Evolutionary conservation across 2,113 vertebrate genomes (phyloP).

Genomic region (Oreocharis arfaki): DNA sequence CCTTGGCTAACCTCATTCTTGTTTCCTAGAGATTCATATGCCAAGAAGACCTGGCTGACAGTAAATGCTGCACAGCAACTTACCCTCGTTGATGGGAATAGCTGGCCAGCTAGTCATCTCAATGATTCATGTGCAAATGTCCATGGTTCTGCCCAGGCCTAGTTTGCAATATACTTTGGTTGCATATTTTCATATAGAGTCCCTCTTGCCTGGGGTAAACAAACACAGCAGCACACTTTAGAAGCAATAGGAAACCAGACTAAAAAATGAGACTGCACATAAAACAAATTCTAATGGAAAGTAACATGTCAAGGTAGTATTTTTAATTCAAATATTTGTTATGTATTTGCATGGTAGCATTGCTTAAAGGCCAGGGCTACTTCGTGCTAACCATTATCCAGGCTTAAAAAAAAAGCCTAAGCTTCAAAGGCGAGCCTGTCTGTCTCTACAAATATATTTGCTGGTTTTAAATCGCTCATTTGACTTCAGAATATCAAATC

Average conservation of each 20-base stretch:
- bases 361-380: neutral
- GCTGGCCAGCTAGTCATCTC: neutral
- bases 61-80: neutral
- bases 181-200: neutral
- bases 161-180: neutral
- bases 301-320: neutral
- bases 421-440: rapidly evolving
- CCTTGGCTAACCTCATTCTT: constrained; percentile 24
- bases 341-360: neutral
- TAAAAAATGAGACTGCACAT: neutral
- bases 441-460: neutral
- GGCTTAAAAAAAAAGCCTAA: neutral
- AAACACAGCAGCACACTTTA: neutral
- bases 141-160: neutral
- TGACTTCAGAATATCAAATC: neutral
- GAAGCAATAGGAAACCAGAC: neutral
- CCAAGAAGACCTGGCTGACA: constrained; percentile 32
- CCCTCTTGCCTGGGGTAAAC: neutral
- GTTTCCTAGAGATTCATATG: neutral
- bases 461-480: neutral
- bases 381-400: neutral
- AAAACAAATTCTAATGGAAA: neutral
- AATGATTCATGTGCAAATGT: neutral
- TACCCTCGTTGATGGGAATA: neutral
- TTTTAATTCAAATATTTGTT: neutral